These are phyloP conservation scores for Asbolus verrucosus DNA, from an alignment of 1,140 invertebrate genomes.

Conservation along the genomic window DNA sequence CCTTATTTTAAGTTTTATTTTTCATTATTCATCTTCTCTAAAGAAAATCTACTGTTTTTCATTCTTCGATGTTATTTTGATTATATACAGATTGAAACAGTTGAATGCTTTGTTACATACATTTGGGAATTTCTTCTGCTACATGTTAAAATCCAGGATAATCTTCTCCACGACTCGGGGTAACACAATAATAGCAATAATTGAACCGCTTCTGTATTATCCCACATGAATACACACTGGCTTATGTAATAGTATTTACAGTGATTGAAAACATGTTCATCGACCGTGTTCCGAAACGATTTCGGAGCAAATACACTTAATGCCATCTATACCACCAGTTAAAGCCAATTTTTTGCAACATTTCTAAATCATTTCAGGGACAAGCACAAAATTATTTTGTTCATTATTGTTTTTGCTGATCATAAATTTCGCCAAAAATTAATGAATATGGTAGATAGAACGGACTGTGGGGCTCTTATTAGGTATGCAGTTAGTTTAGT, in stretches of 20 bases:
- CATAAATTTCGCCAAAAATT: too few relatives aligned
- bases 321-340: conserved; percentile 8
- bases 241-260: conserved; percentile 62
- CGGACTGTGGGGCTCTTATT: not conserved
- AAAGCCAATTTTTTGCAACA: conserved; percentile 44
- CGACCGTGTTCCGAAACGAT: conserved; percentile 49
- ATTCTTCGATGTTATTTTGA: conserved; percentile 5
- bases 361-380: too few relatives aligned
- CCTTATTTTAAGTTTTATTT: conserved; percentile 32
- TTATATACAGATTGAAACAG: conserved; percentile 14
- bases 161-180: conserved; percentile 56
- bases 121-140: conserved; percentile 58
- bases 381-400: too few relatives aligned
- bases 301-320: conserved; percentile 37
- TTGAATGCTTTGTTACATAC: conserved; percentile 52
- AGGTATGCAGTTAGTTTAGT: conserved; percentile 19
- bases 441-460: not conserved
- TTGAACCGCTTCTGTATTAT: conserved; percentile 60
- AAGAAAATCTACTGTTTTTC: conserved; percentile 3
- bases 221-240: conserved; percentile 61
- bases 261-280: conserved; percentile 62
- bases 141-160: conserved; percentile 62
- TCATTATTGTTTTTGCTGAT: too few relatives aligned
- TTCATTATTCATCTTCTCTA: conserved; percentile 22
- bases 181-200: conserved; percentile 62